A percentile compares a stretch with the other conserved stretches of the same genome.
Evolutionary conservation across 2,888 invertebrate species (phyloP).

Genomic region (Mimachlamys varia): DNA sequence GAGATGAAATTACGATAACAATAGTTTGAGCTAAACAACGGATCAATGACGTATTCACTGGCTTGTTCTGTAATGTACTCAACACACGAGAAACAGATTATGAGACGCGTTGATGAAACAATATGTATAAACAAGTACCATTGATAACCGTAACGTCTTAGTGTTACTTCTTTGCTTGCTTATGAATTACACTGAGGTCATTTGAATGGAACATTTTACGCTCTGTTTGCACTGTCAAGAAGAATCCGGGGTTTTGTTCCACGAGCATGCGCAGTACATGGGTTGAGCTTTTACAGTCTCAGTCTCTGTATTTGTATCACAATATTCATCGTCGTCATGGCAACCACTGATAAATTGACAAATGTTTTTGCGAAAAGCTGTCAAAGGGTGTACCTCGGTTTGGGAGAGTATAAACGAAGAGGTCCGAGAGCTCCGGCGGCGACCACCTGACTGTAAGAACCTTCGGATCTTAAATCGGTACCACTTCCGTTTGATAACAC

Average conservation of each 20-base stretch:
- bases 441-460: constrained; percentile 63
- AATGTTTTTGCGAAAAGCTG: constrained; percentile 62
- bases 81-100: not conserved
- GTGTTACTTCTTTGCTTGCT: not conserved
- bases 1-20: not conserved
- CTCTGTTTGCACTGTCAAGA: not conserved
- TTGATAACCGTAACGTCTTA: not conserved
- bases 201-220: not conserved
- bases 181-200: not conserved
- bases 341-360: constrained; percentile 48
- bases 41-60: not conserved
- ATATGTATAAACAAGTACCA: not conserved
- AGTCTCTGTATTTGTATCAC: constrained; percentile 25
- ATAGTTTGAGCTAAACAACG: not conserved
- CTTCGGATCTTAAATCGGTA: constrained; percentile 71
- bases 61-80: not conserved
- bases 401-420: constrained; percentile 75
- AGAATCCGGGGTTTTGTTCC: constrained; percentile 6
- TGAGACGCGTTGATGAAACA: not conserved
- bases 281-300: constrained; percentile 24
- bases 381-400: constrained; percentile 71
- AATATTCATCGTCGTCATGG: constrained; percentile 29
- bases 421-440: constrained; percentile 73
- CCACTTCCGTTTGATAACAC: constrained; percentile 76
- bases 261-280: constrained; percentile 26